These are phyloP conservation scores for Sporophila hypoxantha DNA, from an alignment of 2,113 vertebrate genomes.

Conservation along the genomic window DNA sequence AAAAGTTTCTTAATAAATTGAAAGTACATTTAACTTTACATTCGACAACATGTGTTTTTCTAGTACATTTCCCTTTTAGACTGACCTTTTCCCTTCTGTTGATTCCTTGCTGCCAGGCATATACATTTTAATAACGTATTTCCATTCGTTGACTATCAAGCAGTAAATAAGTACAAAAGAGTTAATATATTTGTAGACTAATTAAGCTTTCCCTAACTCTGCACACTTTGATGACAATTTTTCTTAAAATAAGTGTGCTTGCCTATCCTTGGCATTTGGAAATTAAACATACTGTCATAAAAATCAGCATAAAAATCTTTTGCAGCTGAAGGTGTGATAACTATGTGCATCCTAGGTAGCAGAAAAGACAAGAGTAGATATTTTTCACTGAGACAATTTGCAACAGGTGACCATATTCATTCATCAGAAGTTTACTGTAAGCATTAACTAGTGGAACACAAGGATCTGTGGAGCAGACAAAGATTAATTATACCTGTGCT, in stretches of 20 bases:
- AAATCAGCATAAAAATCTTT: background rate
- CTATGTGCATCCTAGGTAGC: background rate
- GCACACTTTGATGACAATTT: background rate
- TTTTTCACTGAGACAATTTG: background rate
- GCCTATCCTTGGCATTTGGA: background rate
- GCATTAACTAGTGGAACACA: constrained; percentile 57
- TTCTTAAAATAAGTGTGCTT: constrained; percentile 9
- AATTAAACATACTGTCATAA: background rate
- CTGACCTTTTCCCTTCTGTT: constrained; percentile 34
- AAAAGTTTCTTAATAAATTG: background rate
- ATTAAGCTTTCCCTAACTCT: background rate
- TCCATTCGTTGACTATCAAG: background rate
- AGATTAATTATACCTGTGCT: constrained; percentile 83
- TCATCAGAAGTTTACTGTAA: constrained; percentile 72
- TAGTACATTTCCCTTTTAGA: constrained; percentile 5
- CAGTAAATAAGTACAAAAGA: constrained; percentile 3
- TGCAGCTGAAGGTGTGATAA: background rate
- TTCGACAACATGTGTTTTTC: background rate
- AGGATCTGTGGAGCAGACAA: constrained; percentile 72
- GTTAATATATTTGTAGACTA: constrained; percentile 9
- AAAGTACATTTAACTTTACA: background rate
- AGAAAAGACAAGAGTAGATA: background rate
- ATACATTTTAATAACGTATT: background rate
- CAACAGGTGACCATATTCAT: constrained; percentile 61
- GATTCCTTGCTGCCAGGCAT: background rate